A percentile compares a stretch with the other conserved stretches of the same genome.
Evolutionary conservation across 2,113 vertebrate genomes (phyloP).

Genomic region (Aythya baeri): DNA sequence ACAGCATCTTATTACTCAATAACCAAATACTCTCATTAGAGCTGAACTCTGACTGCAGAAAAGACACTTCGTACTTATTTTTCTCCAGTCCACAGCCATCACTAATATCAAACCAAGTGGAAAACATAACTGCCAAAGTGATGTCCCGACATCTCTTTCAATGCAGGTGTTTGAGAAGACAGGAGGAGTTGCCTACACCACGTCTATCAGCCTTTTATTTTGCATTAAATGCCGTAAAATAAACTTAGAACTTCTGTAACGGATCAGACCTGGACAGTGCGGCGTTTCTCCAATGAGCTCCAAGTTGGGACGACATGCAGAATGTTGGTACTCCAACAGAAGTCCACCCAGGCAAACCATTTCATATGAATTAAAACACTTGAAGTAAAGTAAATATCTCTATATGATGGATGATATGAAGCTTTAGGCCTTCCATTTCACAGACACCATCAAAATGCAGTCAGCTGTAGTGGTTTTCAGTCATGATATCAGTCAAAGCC

Average conservation of each 20-base stretch:
- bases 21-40: background rate
- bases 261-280: background rate
- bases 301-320: too few species aligned
- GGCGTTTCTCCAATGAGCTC: background rate
- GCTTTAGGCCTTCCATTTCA: constrained; percentile 17
- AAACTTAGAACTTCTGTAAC: background rate
- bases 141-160: background rate
- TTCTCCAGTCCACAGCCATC: background rate
- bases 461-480: background rate
- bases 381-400: background rate
- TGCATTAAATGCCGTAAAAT: background rate
- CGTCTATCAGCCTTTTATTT: background rate
- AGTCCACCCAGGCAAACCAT: too few species aligned
- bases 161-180: background rate
- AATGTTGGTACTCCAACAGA: too few species aligned
- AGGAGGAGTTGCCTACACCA: rapidly evolving
- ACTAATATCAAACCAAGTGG: background rate
- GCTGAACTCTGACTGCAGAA: background rate
- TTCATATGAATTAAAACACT: background rate
- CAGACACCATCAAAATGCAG: background rate
- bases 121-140: background rate
- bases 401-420: constrained; percentile 7
- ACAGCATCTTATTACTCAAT: background rate
- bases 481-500: constrained; percentile 5
- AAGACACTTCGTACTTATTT: background rate